These are phyloP conservation scores for Sinocyclocheilus maitianheensis DNA, from an alignment of 2,113 vertebrate genomes.

Conservation along the genomic window DNA sequence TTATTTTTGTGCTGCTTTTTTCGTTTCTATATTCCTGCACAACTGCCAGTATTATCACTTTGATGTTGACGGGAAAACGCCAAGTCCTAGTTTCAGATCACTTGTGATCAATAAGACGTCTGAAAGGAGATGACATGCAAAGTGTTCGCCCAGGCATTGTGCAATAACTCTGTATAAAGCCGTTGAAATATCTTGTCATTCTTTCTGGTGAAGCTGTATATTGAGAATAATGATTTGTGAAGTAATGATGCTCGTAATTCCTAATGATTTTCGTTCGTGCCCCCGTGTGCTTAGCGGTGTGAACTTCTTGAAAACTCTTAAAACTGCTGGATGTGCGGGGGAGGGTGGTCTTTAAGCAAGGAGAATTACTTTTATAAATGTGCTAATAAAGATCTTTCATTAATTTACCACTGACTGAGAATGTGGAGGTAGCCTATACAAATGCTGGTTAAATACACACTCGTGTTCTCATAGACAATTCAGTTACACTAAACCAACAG, in stretches of 20 bases:
- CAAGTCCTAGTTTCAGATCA: slow-evolving; percentile 22
- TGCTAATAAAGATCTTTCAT: slow-evolving; percentile 96
- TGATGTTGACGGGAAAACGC: slow-evolving; percentile 23
- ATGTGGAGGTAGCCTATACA: slow-evolving; percentile 10
- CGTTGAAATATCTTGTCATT: slow-evolving; percentile 79
- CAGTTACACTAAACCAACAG: slow-evolving; percentile 10
- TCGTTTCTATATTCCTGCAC: slow-evolving; percentile 28
- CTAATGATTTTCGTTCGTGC: slow-evolving; percentile 71
- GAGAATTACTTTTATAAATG: slow-evolving; percentile 90
- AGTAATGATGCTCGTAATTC: slow-evolving; percentile 85
- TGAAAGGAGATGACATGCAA: slow-evolving; percentile 45
- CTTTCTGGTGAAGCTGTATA: slow-evolving; percentile 90
- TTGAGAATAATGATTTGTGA: slow-evolving; percentile 94
- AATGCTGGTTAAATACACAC: slow-evolving; percentile 18
- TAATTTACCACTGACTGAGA: slow-evolving; percentile 62
- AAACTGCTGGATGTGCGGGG: slow-evolving; percentile 56
- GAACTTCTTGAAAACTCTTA: slow-evolving; percentile 63
- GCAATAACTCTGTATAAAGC: slow-evolving; percentile 74
- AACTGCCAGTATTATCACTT: slow-evolving; percentile 31
- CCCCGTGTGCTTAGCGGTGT: slow-evolving; percentile 58
- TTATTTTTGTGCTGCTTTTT: slow-evolving; percentile 34
- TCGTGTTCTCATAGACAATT: slow-evolving; percentile 11
- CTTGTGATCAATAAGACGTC: slow-evolving; percentile 25
- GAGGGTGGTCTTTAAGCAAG: slow-evolving; percentile 71
- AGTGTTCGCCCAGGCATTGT: slow-evolving; percentile 75